Conservation (phyloP, 1,140 invertebrate genomes). For the Oedothorax gibbosus region DNA sequence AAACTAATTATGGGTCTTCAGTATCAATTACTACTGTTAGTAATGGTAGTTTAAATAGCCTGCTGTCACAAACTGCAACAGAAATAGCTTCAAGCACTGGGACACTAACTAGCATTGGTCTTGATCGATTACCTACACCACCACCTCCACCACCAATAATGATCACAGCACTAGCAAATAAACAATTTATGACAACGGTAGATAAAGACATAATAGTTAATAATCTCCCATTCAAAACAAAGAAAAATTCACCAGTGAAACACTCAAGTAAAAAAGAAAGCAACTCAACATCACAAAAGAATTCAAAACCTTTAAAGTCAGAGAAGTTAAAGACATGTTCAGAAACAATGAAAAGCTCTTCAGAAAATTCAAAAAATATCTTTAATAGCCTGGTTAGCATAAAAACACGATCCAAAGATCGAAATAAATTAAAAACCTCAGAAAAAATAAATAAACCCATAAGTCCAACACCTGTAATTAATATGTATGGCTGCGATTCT, state of each 20-base stretch:
- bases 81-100: conserved; percentile 56
- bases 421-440: conserved; percentile 2
- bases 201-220: conserved; percentile 66
- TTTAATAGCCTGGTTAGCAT: conserved; percentile 38
- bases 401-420: conserved; percentile 23
- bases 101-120: conserved; percentile 47
- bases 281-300: not conserved
- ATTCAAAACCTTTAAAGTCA: conserved; percentile 23
- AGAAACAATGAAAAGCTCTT: not conserved
- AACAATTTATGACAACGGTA: conserved; percentile 78
- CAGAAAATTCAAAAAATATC: conserved; percentile 31
- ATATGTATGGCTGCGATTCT: conserved; percentile 54
- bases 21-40: conserved; percentile 52
- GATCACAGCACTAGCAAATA: conserved; percentile 60
- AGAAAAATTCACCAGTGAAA: not conserved
- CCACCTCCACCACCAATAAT: conserved; percentile 48
- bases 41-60: conserved; percentile 63
- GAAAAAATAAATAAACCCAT: conserved; percentile 7
- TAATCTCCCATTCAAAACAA: conserved; percentile 80
- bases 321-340: conserved; percentile 4
- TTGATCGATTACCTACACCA: conserved; percentile 8
- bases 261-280: conserved; percentile 10
- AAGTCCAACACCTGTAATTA: conserved; percentile 13
- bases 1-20: conserved; percentile 34
- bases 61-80: conserved; percentile 61